These are phyloP conservation scores for Drosophila kurseongensis DNA, from an alignment of 1,140 invertebrate genomes.

Conservation along the genomic window DNA sequence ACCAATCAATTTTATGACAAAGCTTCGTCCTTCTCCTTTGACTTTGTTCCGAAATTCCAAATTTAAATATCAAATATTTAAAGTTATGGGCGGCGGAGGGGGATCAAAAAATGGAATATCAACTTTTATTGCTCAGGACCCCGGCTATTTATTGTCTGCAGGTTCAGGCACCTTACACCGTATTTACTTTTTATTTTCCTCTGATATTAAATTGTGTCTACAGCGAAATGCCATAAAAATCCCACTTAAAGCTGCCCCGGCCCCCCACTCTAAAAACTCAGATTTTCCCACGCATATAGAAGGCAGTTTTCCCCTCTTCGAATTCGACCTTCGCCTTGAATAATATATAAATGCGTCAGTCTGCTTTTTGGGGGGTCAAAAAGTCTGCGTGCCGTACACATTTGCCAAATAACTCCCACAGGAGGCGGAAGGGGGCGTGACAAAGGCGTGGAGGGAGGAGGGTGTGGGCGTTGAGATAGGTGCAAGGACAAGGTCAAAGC, in stretches of 20 bases:
- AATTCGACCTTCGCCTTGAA: conserved; percentile 68
- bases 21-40: conserved; percentile 31
- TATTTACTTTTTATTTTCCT: conserved; percentile 38
- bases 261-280: not conserved
- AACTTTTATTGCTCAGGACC: conserved; percentile 61
- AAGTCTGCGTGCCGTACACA: conserved; percentile 79
- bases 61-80: conserved; percentile 71
- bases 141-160: conserved; percentile 66
- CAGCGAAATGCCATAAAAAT: conserved; percentile 73
- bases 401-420: conserved; percentile 73
- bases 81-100: not conserved
- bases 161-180: conserved; percentile 70
- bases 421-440: conserved; percentile 39
- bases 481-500: conserved; percentile 80
- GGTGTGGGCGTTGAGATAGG: conserved; percentile 9
- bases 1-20: conserved; percentile 72
- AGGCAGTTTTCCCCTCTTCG: conserved; percentile 7
- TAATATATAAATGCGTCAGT: conserved; percentile 76
- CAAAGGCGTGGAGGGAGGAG: conserved; percentile 6
- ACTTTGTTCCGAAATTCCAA: conserved; percentile 40
- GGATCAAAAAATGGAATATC: conserved; percentile 27
- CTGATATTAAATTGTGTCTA: conserved; percentile 77
- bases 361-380: conserved; percentile 29
- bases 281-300: conserved; percentile 72
- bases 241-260: conserved; percentile 58